A percentile compares a stretch with the other conserved stretches of the same genome.
phyloP scores from a whole-genome alignment of 2,113 vertebrate species.

The Gopherus flavomarginatus region DNA sequence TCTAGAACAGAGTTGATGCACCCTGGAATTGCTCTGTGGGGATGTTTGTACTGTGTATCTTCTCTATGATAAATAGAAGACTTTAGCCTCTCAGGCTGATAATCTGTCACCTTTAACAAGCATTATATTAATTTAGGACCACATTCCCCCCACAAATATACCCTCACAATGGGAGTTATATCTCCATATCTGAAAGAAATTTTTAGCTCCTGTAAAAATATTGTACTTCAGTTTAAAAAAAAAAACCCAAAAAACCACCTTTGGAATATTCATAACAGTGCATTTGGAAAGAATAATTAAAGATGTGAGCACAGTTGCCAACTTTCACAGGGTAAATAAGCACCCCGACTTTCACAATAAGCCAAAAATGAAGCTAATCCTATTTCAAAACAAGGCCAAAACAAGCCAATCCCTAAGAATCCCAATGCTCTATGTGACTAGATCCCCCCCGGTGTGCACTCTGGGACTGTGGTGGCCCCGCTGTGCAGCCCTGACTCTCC shows the following conservation, averaged over 20 bases:
- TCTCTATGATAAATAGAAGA: background rate
- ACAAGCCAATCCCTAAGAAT: too few species aligned
- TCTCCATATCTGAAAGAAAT: background rate
- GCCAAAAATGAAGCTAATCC: too few species aligned
- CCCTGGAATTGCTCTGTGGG: background rate
- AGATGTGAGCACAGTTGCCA: background rate
- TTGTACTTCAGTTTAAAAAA: background rate
- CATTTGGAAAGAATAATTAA: background rate
- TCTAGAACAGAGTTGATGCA: rapidly evolving
- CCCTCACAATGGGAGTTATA: background rate
- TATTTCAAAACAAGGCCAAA: too few species aligned
- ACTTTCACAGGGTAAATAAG: too few species aligned
- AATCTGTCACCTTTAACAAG: background rate
- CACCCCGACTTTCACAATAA: too few species aligned
- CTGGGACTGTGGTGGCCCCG: too few species aligned
- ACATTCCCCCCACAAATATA: background rate
- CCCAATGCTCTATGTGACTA: too few species aligned
- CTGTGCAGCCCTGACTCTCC: too few species aligned
- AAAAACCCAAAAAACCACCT: background rate
- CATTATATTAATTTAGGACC: background rate
- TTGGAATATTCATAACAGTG: background rate
- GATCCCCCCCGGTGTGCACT: too few species aligned
- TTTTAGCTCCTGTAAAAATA: background rate
- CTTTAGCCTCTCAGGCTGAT: background rate
- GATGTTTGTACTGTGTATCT: background rate